A percentile compares a stretch with the other conserved stretches of the same genome.
phyloP scores from a whole-genome alignment of 1,140 invertebrate species.

The Bombus affinis region DNA sequence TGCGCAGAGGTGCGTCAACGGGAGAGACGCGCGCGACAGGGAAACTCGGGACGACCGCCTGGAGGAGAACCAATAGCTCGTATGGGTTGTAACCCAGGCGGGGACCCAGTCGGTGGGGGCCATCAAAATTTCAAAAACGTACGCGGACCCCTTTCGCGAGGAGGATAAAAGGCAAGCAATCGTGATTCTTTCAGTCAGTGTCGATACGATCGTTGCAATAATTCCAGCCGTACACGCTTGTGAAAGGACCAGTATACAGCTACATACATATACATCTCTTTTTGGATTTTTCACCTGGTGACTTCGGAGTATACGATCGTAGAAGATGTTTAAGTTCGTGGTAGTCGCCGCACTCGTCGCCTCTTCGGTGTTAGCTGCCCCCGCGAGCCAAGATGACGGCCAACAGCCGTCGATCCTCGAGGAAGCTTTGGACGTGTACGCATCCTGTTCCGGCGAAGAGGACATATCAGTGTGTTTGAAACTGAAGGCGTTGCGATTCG shows the following conservation, averaged over 20 bases:
- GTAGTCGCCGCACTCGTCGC: slow-evolving; percentile 78
- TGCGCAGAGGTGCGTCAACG: slow-evolving; percentile 50
- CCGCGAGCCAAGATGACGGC: slow-evolving; percentile 76
- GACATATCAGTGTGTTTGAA: slow-evolving; percentile 89
- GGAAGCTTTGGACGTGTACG: slow-evolving; percentile 84
- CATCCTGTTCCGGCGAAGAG: slow-evolving; percentile 84
- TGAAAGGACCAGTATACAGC: neutral
- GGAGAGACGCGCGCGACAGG: slow-evolving; percentile 51
- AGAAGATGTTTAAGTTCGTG: slow-evolving; percentile 84
- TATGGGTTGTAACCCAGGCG: slow-evolving; percentile 62
- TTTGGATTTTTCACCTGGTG: slow-evolving; percentile 22
- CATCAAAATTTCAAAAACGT: slow-evolving; percentile 85
- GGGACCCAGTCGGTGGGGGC: slow-evolving; percentile 86
- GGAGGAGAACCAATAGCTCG: slow-evolving; percentile 75
- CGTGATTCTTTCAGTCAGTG: slow-evolving; percentile 82
- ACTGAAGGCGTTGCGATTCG: slow-evolving; percentile 78
- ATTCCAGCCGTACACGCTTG: neutral
- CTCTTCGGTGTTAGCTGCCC: slow-evolving; percentile 81
- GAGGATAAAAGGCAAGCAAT: slow-evolving; percentile 82
- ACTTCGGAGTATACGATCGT: neutral
- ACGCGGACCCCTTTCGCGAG: slow-evolving; percentile 82
- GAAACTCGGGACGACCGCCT: slow-evolving; percentile 55
- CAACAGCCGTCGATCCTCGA: slow-evolving; percentile 75
- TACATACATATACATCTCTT: neutral
- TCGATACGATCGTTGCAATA: slow-evolving; percentile 80